Evolutionary conservation across 2,797 vertebrate species (phyloP), one percentile per base, ranked within the genome.

Genomic region (Ibycter americanus): DNA sequence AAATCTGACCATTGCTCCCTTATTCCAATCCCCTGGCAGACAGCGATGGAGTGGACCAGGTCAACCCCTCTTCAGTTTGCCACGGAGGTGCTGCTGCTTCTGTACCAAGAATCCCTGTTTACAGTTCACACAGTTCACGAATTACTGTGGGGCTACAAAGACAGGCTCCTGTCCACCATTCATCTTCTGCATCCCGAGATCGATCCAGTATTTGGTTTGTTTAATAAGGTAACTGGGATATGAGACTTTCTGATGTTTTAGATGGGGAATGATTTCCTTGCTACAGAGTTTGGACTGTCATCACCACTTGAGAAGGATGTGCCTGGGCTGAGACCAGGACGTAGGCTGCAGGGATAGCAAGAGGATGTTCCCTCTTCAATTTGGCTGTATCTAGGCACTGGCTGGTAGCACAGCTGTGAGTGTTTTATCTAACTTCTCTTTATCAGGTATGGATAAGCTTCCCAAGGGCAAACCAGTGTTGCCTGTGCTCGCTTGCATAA

Each of bases 111-210:
- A 58, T 98, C 98, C 3, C 80, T 99, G 72, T 99, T 99, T 63
- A 97, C 96, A 15, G 98, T 98, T 0, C 98, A 26, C 94, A 98
- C 98, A 0, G 99, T 99, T 8, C 97, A 98, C 1, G 98, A 99
- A 29, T 96, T 99, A 42, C 98, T 99, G 31, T 99, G 99, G 99
- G 99, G 99, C 44, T 99, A 99, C 94, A 98, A 98, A 77, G 99
- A 99, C 76, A 89, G 58, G 32, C 93, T 99, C 18, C 98, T 99
- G 27, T 98, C 97, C 55, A 22, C 94, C 8, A 62, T 99, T 32
- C 97, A 98, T 4, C 0, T 2, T 0, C 1, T 99, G 0, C 21
- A 34, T 2, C 98, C 96, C 0, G 83, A 96, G 0, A 14, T 99
- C 7, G 98, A 99, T 51, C 93, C 97, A 3, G 68, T 98, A 22